phyloP scores from a whole-genome alignment of 37 sponge, comb jelly and placozoan genomes.

The Bolinopsis microptera region DNA sequence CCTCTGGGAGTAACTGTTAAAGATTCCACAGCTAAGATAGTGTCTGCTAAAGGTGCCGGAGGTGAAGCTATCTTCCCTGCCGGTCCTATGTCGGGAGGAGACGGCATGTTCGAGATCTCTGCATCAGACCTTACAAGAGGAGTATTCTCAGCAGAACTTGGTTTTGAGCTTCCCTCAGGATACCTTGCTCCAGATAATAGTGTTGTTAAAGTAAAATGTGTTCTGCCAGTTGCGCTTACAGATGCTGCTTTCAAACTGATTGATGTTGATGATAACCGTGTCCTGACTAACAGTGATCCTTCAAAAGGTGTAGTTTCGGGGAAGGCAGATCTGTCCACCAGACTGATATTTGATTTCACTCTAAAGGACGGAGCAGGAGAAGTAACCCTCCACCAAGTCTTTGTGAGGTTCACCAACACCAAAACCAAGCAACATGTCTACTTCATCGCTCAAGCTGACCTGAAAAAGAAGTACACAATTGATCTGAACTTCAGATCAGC shows the following conservation, averaged over 20 bases:
- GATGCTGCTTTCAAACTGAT: neutral
- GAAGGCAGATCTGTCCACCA: neutral
- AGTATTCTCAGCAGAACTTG: neutral
- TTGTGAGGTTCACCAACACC: slow-evolving; percentile 73
- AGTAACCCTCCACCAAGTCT: slow-evolving; percentile 70
- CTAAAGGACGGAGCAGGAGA: neutral
- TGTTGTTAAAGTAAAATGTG: slow-evolving; percentile 2
- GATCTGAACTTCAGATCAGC: slow-evolving; percentile 35
- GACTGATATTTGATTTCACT: slow-evolving; percentile 19
- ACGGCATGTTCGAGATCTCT: neutral
- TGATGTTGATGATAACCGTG: slow-evolving; percentile 45
- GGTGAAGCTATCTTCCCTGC: neutral
- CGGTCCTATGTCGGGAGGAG: slow-evolving; percentile 4
- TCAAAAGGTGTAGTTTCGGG: neutral
- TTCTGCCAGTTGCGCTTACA: neutral
- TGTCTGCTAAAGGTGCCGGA: neutral
- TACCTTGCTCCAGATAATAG: neutral
- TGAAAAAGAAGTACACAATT: slow-evolving; percentile 38
- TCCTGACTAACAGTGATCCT: neutral
- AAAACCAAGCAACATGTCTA: slow-evolving; percentile 71
- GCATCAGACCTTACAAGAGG: neutral
- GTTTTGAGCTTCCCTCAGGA: neutral
- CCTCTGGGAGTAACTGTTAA: neutral
- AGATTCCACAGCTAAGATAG: neutral
- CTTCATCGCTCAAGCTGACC: slow-evolving; percentile 78